Base-by-base conservation (phyloP, 2,888 invertebrate genomes). In the Lepidonotus clava region DNA sequence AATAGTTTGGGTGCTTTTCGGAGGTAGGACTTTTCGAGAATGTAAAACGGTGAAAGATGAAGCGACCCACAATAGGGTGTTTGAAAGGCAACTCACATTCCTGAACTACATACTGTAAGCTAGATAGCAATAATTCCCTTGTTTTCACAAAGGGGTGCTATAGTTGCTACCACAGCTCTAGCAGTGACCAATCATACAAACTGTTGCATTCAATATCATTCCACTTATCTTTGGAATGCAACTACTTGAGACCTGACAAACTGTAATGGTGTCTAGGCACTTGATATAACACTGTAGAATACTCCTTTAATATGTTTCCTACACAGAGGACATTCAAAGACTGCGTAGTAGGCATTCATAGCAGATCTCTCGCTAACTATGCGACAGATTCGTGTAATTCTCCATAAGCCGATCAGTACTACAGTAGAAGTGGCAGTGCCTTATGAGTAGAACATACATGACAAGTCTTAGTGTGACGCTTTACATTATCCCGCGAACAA, bases 171-270 rank as follows among this genome's bases (percentile, higher is more conserved):
- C 8, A 46, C 18, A 4, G 61, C 24, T 61, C 61, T 32, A 61
- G 34, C 14, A 71, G 8, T 18, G 71, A 71, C 71, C 71, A 71
- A 71, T 71, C 36, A 71, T 5, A 36, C 14, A 34, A 38, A 38
- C 71, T 71, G 71, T 71, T 71, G 71, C 38, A 71, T 71, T 34
- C 71, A 71, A 38, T 38, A 71, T 8, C 38, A 71, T 71, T 71
- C 71, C 71, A 71, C 5, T n/a, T 38, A 18, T 71, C 36, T 71
- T 38, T 24, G 14, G 18, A 14, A 1, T 71, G 14, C 66, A 66
- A 14, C 66, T 66, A 28, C 32, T 5, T 66, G 28, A 66, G 66
- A 61, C 28, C 28, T 24, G 28, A 5, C 28, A 61, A 28, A 61
- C 1, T 11, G 11, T 61, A 61, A 18, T 5, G 5, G 5, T 61